Evolutionary conservation across 1,140 invertebrate genomes (phyloP), one percentile per base, ranked within the genome.

Genomic region (Teleogryllus occipitalis): DNA sequence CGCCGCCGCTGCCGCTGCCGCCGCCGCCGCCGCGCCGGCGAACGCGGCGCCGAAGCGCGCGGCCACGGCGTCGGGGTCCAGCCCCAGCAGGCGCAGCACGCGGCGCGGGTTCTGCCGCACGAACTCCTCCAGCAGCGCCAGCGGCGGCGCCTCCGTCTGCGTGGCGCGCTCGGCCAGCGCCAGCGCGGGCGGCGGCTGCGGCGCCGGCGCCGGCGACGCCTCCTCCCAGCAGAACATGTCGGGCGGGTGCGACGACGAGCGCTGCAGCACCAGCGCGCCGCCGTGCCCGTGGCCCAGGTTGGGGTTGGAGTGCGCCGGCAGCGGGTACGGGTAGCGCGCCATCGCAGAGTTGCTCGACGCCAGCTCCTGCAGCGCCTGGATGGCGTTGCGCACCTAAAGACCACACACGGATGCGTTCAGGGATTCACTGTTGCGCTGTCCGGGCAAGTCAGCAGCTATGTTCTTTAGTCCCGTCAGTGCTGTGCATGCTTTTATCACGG

Each of bases 331-430:
- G 74, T 84, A 84, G 79, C 83, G 83, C 83, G 89, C 82, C 79
- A 80, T 80, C 83, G 89, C 86, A 2, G 87, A 90, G n/a, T 79
- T 82, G 18, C 91, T 92, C 75, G 90, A 89, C 8, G 91, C 90
- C 89, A 95, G 90, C 85, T 93, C 93, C 85, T 95, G 94, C 39
- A 95, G 86, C 3, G 93, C 93, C 84, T 94, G 93, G 80, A 95
- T 94, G 7, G 94, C 94, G 83, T 93, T 93, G 72, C 93, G 88
- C 48, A 94, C 91, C 92, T 94, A 82, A 7, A 81, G 81, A 46
- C 77, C 22, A 21, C 27, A 39, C 27, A 39, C 27, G 27, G 54
- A 72, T 72, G n/a, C n/a, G n/a, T n/a, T n/a, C n/a, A n/a, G n/a
- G n/a, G n/a, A n/a, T n/a, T n/a, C n/a, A n/a, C n/a, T n/a, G n/a